Evolutionary conservation across 2,113 vertebrate genomes (phyloP), one percentile per base, ranked within the genome.

Genomic region (Oryzias celebensis): DNA sequence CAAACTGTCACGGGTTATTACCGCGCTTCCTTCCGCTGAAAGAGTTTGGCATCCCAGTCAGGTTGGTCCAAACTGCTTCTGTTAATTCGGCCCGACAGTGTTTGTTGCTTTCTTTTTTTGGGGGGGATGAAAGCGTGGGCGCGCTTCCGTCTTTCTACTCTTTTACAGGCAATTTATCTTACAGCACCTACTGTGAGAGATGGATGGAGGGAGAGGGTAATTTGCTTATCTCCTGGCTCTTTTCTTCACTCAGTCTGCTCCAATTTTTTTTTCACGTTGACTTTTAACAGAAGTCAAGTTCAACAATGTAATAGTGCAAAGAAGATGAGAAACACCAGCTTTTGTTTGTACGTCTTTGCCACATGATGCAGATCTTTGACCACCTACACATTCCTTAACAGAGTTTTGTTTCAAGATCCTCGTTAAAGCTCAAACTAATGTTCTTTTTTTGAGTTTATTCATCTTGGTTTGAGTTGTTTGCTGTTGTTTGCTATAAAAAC

Each of bases 1-100:
- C 75, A 78, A 85, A 68, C 55, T 80, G 81, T 85, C 85, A 70
- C 6, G 36, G 45, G 46, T 51, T 80, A 76, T 82, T 78, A 66
- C 20, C 7, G 49, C 18, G 14, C 41, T 58, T 65, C 51, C 61
- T 58, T 43, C 42, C 14, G 44, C 17, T 59, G 78, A 69, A 63
- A 26, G 36, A 48, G 58, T 65, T 54, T 47, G 68, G 20, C 52
- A 20, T 65, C 73, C 66, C 60, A 1, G 53, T 66, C 53, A 52
- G 52, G 23, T 69, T 2, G 28, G 4, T 65, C 54, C 14, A 28
- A 62, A 56, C 48, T 1, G 1, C 28, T 55, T 61, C 61, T 65
- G 31, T 57, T 63, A 24, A 36, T 75, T 69, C 43, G 13, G 43
- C 48, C 22, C 53, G 54, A 16, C 45, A 16, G 7, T 14, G 63